Base-by-base conservation (phyloP, 2,888 invertebrate species). In the Sphaeridia pumilis region DNA sequence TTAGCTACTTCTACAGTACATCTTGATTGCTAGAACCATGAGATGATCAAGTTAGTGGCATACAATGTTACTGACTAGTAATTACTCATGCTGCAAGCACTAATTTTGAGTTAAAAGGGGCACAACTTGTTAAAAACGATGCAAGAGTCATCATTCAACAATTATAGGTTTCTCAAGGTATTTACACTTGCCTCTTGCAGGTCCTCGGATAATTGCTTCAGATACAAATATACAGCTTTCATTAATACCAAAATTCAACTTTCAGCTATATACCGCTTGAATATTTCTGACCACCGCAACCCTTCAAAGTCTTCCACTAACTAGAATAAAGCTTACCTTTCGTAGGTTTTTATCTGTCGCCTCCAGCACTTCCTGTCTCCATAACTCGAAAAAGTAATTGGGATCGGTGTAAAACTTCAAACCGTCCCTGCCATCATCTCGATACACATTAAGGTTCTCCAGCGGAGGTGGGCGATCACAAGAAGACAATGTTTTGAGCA, bases 341-440 rank as follows among this genome's bases (percentile, higher is more conserved):
- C 87, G 88, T 75, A 90, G 84, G 67, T 88, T 85, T 67, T 89
- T 79, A 73, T 92, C 92, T 0, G 93, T 92, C 68, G 94, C 94
- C 70, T 93, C 93, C 63, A 95, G 76, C 87, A 98, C 97, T 72
- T 98, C 94, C 67, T 92, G 82, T 59, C 90, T 81, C 98, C 98
- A 98, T 58, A 98, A 75, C 71, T 98, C 95, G 74, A 98, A 97
- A 84, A 98, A 98, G 78, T 97, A 98, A 67, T 89, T 89, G 1
- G 98, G 95, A 76, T 98, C 97, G 0, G 98, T 98, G 27, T 45
- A 25, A 27, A 26, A n/a, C 26, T 26, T 45, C 66, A 98, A 78
- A 47, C 97, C 97, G 69, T 92, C 90, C 66, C 93, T 84, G n/a
- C 93, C 93, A 71, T 97, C 95, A 70, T 95, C 94, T 58, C 95